phyloP scores from a whole-genome alignment of 1,140 invertebrate genomes.

The Cotesia vestalis region DNA sequence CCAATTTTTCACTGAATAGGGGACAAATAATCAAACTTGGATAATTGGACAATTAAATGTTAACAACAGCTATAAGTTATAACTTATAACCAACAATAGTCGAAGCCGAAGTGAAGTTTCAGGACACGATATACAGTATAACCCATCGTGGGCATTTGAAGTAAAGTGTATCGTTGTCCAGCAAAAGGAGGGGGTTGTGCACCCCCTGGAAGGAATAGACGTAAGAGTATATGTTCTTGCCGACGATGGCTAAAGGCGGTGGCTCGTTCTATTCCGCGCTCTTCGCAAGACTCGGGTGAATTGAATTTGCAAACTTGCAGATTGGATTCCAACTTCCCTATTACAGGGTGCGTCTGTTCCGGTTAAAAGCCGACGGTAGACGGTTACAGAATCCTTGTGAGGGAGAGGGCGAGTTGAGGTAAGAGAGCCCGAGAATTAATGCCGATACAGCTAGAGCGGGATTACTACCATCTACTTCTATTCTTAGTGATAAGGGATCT shows the following conservation, averaged over 20 bases:
- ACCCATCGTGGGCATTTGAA: no score
- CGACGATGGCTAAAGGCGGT: conserved; percentile 32
- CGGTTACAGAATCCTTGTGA: conserved; percentile 17
- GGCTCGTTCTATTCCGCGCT: conserved; percentile 29
- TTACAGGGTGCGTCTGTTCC: conserved; percentile 68
- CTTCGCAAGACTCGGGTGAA: conserved; percentile 53
- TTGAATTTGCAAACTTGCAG: conserved; percentile 69
- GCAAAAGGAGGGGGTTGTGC: conserved; percentile 11
- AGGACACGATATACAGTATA: no score
- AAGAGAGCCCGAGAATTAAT: conserved; percentile 57
- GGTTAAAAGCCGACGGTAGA: conserved; percentile 61
- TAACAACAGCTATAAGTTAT: no score
- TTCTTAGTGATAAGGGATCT: conserved; percentile 34
- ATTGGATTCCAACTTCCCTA: conserved; percentile 69
- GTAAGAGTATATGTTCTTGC: conserved; percentile 25
- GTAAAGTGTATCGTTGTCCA: conserved; percentile 10
- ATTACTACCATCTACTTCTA: conserved; percentile 51
- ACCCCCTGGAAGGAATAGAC: not conserved
- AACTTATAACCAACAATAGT: no score
- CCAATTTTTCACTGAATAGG: no score
- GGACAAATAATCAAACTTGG: no score
- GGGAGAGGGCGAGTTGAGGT: not conserved
- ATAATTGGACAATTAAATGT: no score
- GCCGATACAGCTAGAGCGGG: conserved; percentile 64
- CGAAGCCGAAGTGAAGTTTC: no score